Evolutionary conservation across 92 coral and sea anemone species (phyloP).

Genomic region (Siderastrea siderea): DNA sequence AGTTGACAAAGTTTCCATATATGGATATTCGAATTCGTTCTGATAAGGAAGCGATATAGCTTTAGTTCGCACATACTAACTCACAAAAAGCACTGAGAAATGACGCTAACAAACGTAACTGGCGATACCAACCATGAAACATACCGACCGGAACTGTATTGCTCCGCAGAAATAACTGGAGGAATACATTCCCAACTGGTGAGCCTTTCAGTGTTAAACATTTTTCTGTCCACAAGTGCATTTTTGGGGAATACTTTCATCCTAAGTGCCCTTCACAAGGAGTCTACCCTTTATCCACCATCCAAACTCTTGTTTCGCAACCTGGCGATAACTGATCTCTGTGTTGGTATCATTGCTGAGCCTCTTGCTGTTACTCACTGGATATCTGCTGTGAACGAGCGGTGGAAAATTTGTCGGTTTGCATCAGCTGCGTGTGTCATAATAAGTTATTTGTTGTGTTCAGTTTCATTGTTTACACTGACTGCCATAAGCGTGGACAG

Average conservation of each 20-base stretch:
- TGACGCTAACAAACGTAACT: too few relatives aligned
- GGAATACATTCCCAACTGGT: too few relatives aligned
- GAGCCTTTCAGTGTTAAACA: background rate
- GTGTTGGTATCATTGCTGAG: conserved; percentile 12
- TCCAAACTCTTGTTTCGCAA: conserved; percentile 19
- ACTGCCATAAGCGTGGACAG: conserved; percentile 20
- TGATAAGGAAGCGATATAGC: too few relatives aligned
- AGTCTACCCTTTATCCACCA: conserved; percentile 4
- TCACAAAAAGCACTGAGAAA: too few relatives aligned
- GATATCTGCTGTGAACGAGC: background rate
- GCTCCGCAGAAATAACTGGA: too few relatives aligned
- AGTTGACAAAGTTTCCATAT: too few relatives aligned
- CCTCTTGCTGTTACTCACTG: background rate
- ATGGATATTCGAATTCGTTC: too few relatives aligned
- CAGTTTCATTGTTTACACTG: conserved; percentile 7
- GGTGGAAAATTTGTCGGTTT: background rate
- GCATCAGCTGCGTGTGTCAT: background rate
- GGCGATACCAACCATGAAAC: too few relatives aligned
- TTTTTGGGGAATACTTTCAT: conserved; percentile 6
- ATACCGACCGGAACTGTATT: too few relatives aligned
- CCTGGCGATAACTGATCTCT: conserved; percentile 19
- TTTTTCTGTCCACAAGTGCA: background rate
- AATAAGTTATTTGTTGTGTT: background rate
- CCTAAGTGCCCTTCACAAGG: conserved; percentile 21
- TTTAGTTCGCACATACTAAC: too few relatives aligned